Conservation (phyloP, 2,888 invertebrate species). For the Eristalis pertinax region DNA sequence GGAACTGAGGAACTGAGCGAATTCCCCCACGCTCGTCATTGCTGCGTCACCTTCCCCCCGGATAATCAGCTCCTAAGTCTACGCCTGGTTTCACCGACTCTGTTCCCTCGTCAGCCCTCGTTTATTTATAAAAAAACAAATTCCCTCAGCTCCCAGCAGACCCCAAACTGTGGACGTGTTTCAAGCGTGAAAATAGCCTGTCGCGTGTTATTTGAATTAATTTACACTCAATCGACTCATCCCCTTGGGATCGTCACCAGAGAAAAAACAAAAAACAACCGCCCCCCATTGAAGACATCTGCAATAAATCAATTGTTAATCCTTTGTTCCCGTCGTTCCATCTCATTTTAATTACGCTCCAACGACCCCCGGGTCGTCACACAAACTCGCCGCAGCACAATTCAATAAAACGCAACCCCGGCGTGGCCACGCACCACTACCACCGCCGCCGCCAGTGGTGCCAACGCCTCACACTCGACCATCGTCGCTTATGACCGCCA, state of each 20-base stretch:
- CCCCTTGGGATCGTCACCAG: background rate
- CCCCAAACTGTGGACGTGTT: background rate
- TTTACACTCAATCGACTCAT: background rate
- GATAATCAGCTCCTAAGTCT: no score
- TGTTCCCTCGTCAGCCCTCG: no score
- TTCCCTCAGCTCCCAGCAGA: background rate
- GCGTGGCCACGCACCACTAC: background rate
- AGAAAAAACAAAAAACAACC: constrained; percentile 1
- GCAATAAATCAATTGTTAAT: constrained; percentile 65
- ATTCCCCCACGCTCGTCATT: no score
- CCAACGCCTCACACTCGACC: background rate
- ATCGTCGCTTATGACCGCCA: constrained; percentile 41
- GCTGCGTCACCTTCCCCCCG: no score
- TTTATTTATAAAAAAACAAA: no score
- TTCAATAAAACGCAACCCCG: constrained; percentile 21
- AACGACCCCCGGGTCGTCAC: constrained; percentile 25
- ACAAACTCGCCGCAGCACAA: background rate
- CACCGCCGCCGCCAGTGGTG: background rate
- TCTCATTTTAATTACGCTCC: constrained; percentile 57
- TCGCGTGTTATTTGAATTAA: background rate
- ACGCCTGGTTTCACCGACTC: no score
- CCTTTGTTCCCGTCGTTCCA: constrained; percentile 29
- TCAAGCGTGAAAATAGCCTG: background rate
- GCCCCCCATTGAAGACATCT: background rate
- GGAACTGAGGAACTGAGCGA: no score